Conservation (phyloP, 2,797 vertebrate species). For the Simalia tracyae region DNA sequence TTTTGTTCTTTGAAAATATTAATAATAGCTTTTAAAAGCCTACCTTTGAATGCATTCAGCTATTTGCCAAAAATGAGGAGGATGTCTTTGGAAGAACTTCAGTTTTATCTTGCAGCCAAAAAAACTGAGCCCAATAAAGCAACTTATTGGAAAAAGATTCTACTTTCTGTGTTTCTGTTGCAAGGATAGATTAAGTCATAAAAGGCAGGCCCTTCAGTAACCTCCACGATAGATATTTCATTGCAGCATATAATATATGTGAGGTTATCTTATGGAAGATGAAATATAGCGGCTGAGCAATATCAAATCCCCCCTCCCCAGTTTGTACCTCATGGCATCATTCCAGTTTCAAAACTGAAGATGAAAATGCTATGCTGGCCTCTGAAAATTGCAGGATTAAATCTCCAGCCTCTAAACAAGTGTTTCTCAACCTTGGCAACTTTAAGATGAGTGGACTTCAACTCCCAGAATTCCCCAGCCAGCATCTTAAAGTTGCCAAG, state of each 20-base stretch:
- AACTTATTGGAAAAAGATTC: slow-evolving; percentile 1
- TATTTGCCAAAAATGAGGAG: slow-evolving; percentile 37
- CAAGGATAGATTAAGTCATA: slow-evolving; percentile 36
- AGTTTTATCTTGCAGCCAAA: slow-evolving; percentile 17
- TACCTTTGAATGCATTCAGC: slow-evolving; percentile 39
- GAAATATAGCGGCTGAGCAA: neutral
- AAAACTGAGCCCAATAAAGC: neutral
- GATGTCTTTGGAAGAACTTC: slow-evolving; percentile 30
- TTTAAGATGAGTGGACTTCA: too few relatives aligned
- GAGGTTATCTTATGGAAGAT: slow-evolving; percentile 15
- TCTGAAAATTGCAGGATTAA: slow-evolving; percentile 5
- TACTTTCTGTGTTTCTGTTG: slow-evolving; percentile 11
- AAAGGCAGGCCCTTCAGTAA: slow-evolving; percentile 16
- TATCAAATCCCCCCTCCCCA: neutral
- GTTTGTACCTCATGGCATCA: neutral
- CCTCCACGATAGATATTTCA: slow-evolving; percentile 27
- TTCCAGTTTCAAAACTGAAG: neutral
- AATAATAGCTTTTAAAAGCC: neutral
- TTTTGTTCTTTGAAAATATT: neutral
- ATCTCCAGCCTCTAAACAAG: neutral
- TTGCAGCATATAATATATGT: neutral
- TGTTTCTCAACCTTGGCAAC: too few relatives aligned
- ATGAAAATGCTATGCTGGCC: neutral
- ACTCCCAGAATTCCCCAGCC: too few relatives aligned
- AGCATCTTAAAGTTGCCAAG: too few relatives aligned